Percentiles rank a stretch among this genome's conserved stretches.
Evolutionary conservation across 2,797 vertebrate genomes (phyloP).

Genomic region (Anguilla obscura): DNA sequence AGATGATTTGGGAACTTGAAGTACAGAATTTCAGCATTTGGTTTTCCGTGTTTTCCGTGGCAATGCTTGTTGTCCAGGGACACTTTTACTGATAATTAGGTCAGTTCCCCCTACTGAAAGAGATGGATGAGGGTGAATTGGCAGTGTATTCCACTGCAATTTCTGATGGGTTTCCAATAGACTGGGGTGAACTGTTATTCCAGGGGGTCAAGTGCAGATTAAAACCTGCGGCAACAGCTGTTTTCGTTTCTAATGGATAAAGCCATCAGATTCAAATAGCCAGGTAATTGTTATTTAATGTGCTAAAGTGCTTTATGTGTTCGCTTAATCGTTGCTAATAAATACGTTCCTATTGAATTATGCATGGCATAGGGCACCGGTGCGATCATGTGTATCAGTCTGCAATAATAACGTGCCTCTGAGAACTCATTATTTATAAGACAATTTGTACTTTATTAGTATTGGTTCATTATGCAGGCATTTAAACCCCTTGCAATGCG

Average conservation of each 20-base stretch:
- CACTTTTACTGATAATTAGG: background rate
- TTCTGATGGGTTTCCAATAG: constrained; percentile 9
- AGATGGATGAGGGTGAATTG: background rate
- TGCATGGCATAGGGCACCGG: background rate
- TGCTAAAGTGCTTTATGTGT: background rate
- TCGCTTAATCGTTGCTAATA: background rate
- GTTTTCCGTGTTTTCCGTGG: background rate
- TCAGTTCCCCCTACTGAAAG: background rate
- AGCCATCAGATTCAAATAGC: background rate
- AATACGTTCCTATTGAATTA: constrained; percentile 16
- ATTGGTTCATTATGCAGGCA: background rate
- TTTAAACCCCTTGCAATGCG: background rate
- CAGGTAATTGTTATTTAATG: constrained; percentile 1
- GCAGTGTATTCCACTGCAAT: background rate
- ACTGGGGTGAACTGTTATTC: background rate
- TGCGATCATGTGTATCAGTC: background rate
- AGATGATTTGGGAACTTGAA: background rate
- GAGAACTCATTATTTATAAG: constrained; percentile 11
- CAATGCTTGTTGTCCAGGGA: background rate
- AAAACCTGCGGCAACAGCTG: background rate
- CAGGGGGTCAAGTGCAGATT: background rate
- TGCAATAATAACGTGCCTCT: background rate
- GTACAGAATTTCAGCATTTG: background rate
- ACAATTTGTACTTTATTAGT: constrained; percentile 9
- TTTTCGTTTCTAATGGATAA: background rate